These are phyloP conservation scores for Barnardius zonarius DNA, from an alignment of 2,113 vertebrate genomes.

Conservation along the genomic window DNA sequence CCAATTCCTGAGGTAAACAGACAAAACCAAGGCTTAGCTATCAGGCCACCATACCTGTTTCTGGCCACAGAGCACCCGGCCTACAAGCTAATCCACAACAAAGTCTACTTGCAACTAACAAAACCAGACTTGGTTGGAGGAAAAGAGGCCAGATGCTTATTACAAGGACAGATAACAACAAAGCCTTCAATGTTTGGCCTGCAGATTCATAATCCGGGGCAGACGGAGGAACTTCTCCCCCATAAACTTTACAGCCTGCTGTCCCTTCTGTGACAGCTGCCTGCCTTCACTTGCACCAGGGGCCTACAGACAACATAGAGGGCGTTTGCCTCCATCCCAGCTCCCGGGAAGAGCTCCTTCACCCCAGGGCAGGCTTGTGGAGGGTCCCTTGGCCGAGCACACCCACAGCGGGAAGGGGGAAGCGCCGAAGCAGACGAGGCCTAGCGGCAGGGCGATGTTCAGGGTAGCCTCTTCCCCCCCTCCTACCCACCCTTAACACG, in stretches of 20 bases:
- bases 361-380: too few species aligned
- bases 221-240: too few species aligned
- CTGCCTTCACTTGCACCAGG: background rate
- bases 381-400: background rate
- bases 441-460: background rate
- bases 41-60: background rate
- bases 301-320: background rate
- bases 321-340: fast-evolving
- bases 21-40: background rate
- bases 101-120: background rate
- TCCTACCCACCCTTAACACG: background rate
- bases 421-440: background rate
- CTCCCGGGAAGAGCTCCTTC: background rate
- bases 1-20: background rate
- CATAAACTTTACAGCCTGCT: background rate
- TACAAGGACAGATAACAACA: background rate
- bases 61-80: background rate
- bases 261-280: background rate
- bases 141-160: background rate
- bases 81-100: too few species aligned
- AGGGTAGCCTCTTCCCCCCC: background rate
- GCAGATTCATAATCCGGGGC: background rate
- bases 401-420: background rate
- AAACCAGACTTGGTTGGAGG: background rate
- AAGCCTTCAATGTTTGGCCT: background rate